These are phyloP conservation scores for Bergia puertoricense DNA, from an alignment of 92 coral and sea anemone genomes.

Conservation along the genomic window DNA sequence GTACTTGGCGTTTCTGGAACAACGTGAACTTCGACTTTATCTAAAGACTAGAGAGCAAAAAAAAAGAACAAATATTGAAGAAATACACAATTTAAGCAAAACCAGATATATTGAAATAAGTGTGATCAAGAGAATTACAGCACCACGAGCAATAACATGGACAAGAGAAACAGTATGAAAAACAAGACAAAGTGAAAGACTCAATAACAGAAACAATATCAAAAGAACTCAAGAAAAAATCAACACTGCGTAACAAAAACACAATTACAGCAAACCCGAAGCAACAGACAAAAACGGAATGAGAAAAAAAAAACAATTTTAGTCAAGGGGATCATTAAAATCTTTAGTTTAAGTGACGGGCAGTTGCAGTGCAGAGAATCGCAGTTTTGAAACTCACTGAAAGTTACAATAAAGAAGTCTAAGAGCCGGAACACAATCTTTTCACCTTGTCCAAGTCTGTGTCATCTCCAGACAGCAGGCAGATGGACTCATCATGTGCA, in stretches of 20 bases:
- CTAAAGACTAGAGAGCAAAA: slow-evolving; percentile 12
- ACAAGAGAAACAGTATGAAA: neutral
- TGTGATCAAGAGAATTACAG: neutral
- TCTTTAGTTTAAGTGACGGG: no score
- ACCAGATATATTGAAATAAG: neutral
- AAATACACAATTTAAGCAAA: neutral
- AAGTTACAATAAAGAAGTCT: neutral
- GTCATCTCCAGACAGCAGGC: slow-evolving; percentile 37
- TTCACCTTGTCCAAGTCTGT: slow-evolving; percentile 24
- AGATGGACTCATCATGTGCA: slow-evolving; percentile 30
- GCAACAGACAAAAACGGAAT: no score
- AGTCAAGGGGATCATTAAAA: no score
- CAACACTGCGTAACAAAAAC: no score
- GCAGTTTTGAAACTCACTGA: neutral
- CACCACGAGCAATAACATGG: neutral
- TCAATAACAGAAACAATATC: no score
- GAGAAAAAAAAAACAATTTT: no score
- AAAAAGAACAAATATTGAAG: neutral
- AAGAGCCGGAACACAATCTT: neutral
- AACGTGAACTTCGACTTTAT: slow-evolving; percentile 18
- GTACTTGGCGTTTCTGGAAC: slow-evolving; percentile 61
- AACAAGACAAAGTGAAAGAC: neutral
- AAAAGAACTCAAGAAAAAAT: no score
- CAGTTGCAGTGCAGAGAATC: no score
- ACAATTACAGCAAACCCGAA: no score